Conservation (phyloP, 1,140 invertebrate genomes). For the Copidosoma floridanum region DNA sequence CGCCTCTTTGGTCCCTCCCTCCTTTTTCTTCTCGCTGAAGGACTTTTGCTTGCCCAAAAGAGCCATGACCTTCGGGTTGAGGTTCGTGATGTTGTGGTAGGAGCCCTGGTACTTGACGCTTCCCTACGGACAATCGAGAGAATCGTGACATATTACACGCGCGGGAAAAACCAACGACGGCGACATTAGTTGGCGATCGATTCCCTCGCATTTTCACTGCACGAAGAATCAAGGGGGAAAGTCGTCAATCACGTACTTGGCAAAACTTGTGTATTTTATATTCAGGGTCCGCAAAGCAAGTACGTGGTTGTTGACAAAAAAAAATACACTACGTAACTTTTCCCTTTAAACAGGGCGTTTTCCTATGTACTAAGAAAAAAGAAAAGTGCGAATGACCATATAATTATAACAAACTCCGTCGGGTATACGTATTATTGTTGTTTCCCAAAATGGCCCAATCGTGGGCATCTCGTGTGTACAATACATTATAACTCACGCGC, state of each 20-base stretch:
- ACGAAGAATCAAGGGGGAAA: not conserved
- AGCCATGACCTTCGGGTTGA: constrained; percentile 58
- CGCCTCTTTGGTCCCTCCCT: too few species aligned
- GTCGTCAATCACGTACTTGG: not conserved
- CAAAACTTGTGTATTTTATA: too few species aligned
- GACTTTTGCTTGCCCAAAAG: constrained; percentile 32
- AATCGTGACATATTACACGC: not conserved
- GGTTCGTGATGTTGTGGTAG: constrained; percentile 57
- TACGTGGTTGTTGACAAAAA: too few species aligned
- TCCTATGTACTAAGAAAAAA: too few species aligned
- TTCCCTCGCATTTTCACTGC: not conserved
- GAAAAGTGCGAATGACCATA: too few species aligned
- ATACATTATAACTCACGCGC: constrained; percentile 66
- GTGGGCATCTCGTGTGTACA: too few species aligned
- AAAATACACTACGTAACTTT: too few species aligned
- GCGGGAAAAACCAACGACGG: not conserved
- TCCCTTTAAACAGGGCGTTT: too few species aligned
- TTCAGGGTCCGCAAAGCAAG: too few species aligned
- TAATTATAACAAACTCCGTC: too few species aligned
- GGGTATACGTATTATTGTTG: too few species aligned
- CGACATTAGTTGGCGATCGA: not conserved
- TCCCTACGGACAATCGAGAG: constrained; percentile 51
- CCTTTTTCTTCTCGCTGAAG: constrained; percentile 24
- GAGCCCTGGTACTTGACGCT: constrained; percentile 59
- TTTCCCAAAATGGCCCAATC: too few species aligned